Percentiles rank a stretch among this genome's conserved stretches.
These are phyloP conservation scores for Drosophila anceps DNA, from an alignment of 2,888 invertebrate species.

Conservation along the genomic window DNA sequence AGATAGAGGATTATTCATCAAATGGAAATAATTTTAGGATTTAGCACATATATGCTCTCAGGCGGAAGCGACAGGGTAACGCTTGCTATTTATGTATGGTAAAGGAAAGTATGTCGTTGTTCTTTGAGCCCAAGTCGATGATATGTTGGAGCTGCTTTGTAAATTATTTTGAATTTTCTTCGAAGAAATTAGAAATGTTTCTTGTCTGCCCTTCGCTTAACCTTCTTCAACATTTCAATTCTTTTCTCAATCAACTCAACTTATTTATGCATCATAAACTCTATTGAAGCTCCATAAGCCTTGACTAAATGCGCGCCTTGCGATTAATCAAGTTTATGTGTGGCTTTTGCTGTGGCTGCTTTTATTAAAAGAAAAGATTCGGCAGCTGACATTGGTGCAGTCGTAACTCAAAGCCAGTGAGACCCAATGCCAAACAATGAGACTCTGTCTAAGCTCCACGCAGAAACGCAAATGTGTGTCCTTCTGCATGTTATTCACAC, in stretches of 20 bases:
- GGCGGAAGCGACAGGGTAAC: too few species aligned
- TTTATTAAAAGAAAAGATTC: conserved; percentile 36
- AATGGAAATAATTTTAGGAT: not conserved
- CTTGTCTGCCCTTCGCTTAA: not conserved
- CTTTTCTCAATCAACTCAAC: not conserved
- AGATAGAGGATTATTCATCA: conserved; percentile 18
- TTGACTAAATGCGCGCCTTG: conserved; percentile 4
- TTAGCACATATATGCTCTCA: not conserved
- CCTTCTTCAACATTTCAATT: not conserved
- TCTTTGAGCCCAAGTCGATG: too few species aligned
- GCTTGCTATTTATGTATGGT: not conserved
- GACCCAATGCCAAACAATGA: conserved; percentile 26
- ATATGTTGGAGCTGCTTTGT: too few species aligned
- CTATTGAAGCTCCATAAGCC: not conserved
- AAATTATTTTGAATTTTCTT: not conserved
- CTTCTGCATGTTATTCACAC: conserved; percentile 47
- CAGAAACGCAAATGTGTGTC: conserved; percentile 4
- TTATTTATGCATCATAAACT: conserved; percentile 24
- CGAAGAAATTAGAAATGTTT: not conserved
- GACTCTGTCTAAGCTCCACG: conserved; percentile 34
- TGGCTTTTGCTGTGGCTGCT: conserved; percentile 16
- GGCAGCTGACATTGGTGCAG: conserved; percentile 22
- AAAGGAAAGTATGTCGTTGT: not conserved
- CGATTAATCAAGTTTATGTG: conserved; percentile 37
- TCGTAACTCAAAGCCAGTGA: conserved; percentile 27